Conservation (phyloP, 2,797 vertebrate genomes). For the Sebastes baramenuke region DNA sequence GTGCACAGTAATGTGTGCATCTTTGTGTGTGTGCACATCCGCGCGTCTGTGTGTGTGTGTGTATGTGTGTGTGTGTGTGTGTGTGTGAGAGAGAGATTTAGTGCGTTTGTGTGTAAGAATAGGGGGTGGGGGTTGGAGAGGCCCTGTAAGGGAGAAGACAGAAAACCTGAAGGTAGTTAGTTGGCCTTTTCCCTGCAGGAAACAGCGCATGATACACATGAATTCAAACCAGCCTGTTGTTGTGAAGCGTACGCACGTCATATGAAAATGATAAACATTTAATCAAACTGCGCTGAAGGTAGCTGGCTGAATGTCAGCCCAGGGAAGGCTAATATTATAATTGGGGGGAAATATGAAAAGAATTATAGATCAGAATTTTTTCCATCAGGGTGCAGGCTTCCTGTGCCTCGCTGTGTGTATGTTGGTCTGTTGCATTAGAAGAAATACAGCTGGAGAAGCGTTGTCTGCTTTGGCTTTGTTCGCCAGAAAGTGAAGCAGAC, state of each 20-base stretch:
- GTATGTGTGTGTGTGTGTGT: not conserved
- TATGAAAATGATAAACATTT: conserved; percentile 28
- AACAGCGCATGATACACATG: conserved; percentile 64
- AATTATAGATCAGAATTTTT: conserved; percentile 20
- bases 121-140: conserved; percentile 77
- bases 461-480: conserved; percentile 23
- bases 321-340: conserved; percentile 1
- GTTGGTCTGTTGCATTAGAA: conserved; percentile 8
- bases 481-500: conserved; percentile 6
- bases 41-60: conserved; percentile 15
- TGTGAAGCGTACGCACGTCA: conserved; percentile 12
- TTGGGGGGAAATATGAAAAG: not conserved
- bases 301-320: conserved; percentile 11
- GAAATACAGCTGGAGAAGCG: conserved; percentile 14
- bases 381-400: conserved; percentile 2
- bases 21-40: conserved; percentile 17
- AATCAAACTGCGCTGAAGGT: conserved; percentile 5
- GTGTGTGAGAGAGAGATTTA: conserved; percentile 38
- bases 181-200: conserved; percentile 76
- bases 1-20: conserved; percentile 39
- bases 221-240: conserved; percentile 32
- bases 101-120: conserved; percentile 69
- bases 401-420: not conserved
- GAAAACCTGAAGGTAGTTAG: conserved; percentile 80
- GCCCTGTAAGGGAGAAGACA: conserved; percentile 81